A percentile compares a stretch with the other conserved stretches of the same genome.
Evolutionary conservation across 2,797 vertebrate species (phyloP).

Genomic region (Botia kubotai): DNA sequence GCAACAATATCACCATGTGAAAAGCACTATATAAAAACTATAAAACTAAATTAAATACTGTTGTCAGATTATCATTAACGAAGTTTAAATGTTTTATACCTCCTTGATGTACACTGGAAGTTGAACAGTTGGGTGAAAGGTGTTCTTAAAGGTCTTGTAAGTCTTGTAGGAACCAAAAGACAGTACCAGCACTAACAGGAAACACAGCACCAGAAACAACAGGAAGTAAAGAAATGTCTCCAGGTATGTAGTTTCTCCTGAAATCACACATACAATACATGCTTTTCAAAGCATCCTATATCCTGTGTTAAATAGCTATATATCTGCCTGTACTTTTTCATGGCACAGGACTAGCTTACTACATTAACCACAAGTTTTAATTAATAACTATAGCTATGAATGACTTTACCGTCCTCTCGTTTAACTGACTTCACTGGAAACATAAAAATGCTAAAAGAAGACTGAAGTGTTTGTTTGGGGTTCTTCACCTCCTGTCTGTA

Average conservation of each 20-base stretch:
- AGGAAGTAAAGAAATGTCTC: slow-evolving; percentile 68
- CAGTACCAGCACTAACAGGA: slow-evolving; percentile 52
- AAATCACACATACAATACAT: slow-evolving; percentile 44
- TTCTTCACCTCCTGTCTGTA: slow-evolving; percentile 65
- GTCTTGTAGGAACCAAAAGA: slow-evolving; percentile 34
- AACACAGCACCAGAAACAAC: slow-evolving; percentile 61
- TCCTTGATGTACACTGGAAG: slow-evolving; percentile 66
- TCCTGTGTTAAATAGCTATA: background rate
- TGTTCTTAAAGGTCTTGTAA: slow-evolving; percentile 59
- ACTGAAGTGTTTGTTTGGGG: background rate
- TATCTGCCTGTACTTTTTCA: background rate
- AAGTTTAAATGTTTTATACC: slow-evolving; percentile 57
- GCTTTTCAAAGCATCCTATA: background rate
- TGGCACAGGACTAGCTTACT: background rate
- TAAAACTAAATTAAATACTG: no score
- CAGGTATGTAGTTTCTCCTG: slow-evolving; percentile 70
- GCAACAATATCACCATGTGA: no score
- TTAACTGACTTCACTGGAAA: background rate
- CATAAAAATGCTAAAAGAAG: background rate
- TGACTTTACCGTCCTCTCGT: no score
- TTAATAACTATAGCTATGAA: no score
- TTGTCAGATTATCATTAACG: background rate
- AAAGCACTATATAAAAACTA: no score
- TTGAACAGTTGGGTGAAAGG: slow-evolving; percentile 60
- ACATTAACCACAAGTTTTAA: no score